A percentile compares a stretch with the other conserved stretches of the same genome.
These are phyloP conservation scores for Pilophorus perplexus DNA, from an alignment of 2,888 invertebrate genomes.

Conservation along the genomic window DNA sequence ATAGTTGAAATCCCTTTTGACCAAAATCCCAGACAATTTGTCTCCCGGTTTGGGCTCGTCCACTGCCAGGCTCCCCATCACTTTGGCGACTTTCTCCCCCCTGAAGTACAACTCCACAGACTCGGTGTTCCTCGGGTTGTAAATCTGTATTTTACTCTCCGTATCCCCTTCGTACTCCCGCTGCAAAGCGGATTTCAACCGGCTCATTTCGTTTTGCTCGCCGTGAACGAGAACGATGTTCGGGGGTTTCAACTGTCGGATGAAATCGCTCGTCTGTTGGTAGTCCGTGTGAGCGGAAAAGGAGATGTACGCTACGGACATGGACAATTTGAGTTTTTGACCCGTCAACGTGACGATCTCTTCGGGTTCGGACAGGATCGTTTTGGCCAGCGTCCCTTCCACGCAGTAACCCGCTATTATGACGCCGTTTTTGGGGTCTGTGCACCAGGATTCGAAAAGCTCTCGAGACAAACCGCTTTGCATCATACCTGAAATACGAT, in stretches of 20 bases:
- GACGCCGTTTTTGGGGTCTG: conserved; percentile 95
- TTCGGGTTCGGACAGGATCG: conserved; percentile 94
- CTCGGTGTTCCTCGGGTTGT: conserved; percentile 95
- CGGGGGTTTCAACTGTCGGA: conserved; percentile 87
- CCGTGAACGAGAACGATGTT: conserved; percentile 98
- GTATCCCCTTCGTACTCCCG: conserved; percentile 89
- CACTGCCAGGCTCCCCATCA: conserved; percentile 88
- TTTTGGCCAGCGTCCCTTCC: conserved; percentile 87
- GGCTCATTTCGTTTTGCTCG: conserved; percentile 97
- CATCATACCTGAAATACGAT: conserved; percentile 81
- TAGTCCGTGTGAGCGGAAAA: conserved; percentile 99
- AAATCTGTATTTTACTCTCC: conserved; percentile 76
- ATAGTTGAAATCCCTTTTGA: conserved; percentile 97
- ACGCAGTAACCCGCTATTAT: conserved; percentile 94
- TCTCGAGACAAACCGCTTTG: conserved; percentile 96
- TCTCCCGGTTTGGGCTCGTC: conserved; percentile 75
- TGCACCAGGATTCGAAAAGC: conserved; percentile 98
- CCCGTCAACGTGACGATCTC: conserved; percentile 94
- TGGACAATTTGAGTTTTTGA: conserved; percentile 91
- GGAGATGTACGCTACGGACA: conserved; percentile 98
- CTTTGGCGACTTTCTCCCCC: conserved; percentile 96
- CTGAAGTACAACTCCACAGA: conserved; percentile 89
- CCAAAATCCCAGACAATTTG: conserved; percentile 84
- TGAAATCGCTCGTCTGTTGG: conserved; percentile 96
- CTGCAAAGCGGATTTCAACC: conserved; percentile 89